Percentiles rank a stretch among this genome's conserved stretches.
These are phyloP conservation scores for Amphipyra tragopoginis DNA, from an alignment of 2,888 invertebrate genomes.

Conservation along the genomic window DNA sequence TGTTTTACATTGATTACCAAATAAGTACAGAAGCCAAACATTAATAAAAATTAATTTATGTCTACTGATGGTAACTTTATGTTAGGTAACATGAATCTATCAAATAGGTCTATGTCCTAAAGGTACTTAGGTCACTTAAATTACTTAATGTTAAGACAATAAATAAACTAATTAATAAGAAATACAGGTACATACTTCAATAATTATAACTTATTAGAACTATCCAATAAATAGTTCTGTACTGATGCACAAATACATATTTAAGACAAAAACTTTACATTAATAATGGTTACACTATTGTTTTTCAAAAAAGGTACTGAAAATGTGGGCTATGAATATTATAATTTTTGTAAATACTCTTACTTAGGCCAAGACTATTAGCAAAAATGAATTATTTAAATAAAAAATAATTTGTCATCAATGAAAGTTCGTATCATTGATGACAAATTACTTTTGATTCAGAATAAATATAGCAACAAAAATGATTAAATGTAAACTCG, in stretches of 20 bases:
- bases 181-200: slow-evolving; percentile 62
- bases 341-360: too few relatives aligned
- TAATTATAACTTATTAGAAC: slow-evolving; percentile 31
- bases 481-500: neutral
- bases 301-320: too few relatives aligned
- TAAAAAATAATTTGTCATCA: too few relatives aligned
- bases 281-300: too few relatives aligned
- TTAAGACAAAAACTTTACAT: neutral
- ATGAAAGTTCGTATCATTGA: too few relatives aligned
- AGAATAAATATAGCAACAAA: too few relatives aligned
- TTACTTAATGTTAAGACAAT: slow-evolving; percentile 47
- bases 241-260: slow-evolving; percentile 1
- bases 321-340: too few relatives aligned
- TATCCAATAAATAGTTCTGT: slow-evolving; percentile 30
- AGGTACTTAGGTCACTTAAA: slow-evolving; percentile 31
- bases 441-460: too few relatives aligned
- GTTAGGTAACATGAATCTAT: slow-evolving; percentile 34
- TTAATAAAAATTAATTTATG: slow-evolving; percentile 34
- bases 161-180: slow-evolving; percentile 62
- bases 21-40: slow-evolving; percentile 60
- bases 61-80: slow-evolving; percentile 35
- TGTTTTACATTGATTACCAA: slow-evolving; percentile 42
- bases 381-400: too few relatives aligned
- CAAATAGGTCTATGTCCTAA: slow-evolving; percentile 13
- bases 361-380: too few relatives aligned